Conservation (phyloP, 2,113 vertebrate genomes). For the Hippocampus mohnikei region DNA sequence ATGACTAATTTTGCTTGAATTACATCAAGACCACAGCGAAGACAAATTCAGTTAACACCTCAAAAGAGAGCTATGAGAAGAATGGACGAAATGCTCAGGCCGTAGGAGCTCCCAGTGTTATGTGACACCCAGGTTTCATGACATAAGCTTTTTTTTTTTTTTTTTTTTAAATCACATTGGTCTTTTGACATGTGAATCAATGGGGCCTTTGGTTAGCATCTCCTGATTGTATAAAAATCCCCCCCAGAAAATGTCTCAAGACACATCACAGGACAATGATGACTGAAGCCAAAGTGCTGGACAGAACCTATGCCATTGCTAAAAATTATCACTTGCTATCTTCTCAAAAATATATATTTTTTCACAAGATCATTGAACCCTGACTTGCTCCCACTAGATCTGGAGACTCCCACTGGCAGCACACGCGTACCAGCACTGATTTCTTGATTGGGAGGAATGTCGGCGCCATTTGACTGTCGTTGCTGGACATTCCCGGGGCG, state of each 20-base stretch:
- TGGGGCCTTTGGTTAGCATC: slow-evolving; percentile 35
- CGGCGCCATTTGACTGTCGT: no score
- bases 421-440: no score
- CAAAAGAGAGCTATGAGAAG: not conserved
- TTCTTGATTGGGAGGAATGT: no score
- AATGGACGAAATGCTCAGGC: not conserved
- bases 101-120: slow-evolving; percentile 10
- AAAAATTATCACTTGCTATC: not conserved
- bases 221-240: slow-evolving; percentile 40
- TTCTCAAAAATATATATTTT: no score
- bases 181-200: slow-evolving; percentile 40
- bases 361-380: no score
- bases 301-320: not conserved
- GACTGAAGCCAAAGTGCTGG: not conserved
- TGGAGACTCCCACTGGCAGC: no score
- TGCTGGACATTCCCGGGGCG: no score
- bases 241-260: slow-evolving; percentile 8
- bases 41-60: slow-evolving; percentile 2
- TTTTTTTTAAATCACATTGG: slow-evolving; percentile 27
- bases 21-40: slow-evolving; percentile 37
- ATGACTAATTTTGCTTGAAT: slow-evolving; percentile 31
- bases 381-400: no score
- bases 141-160: slow-evolving; percentile 14
- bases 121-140: slow-evolving; percentile 15
- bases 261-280: slow-evolving; percentile 17